Evolutionary conservation across 2,113 vertebrate genomes (phyloP).

Genomic region (Indicator indicator): DNA sequence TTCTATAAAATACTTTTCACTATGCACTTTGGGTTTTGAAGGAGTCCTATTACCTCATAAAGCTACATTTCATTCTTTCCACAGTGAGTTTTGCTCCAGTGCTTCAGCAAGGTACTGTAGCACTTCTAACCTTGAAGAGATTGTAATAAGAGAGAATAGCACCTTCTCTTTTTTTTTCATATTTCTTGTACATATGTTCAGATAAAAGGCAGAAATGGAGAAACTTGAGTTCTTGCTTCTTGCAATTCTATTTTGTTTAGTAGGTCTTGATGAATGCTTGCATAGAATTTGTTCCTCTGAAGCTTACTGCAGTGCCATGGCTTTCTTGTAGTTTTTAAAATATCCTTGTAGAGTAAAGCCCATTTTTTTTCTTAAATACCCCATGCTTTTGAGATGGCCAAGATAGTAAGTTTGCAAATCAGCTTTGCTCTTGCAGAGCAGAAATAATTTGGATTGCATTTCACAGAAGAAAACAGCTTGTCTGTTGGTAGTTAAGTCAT

Average conservation of each 20-base stretch:
- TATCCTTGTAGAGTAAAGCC: background rate
- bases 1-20: background rate
- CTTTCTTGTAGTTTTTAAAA: background rate
- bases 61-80: background rate
- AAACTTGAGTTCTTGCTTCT: background rate
- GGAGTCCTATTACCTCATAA: background rate
- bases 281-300: background rate
- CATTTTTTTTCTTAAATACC: background rate
- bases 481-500: background rate
- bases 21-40: background rate
- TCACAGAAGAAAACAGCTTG: background rate
- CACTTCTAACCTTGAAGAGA: background rate
- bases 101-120: background rate
- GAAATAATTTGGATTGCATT: background rate
- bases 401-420: background rate
- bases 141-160: background rate
- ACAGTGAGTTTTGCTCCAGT: background rate
- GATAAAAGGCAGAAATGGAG: background rate
- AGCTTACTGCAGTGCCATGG: background rate
- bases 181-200: background rate
- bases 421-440: background rate
- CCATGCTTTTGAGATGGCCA: background rate
- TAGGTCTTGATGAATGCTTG: background rate
- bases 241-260: background rate
- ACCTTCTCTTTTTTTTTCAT: background rate